A percentile compares a stretch with the other conserved stretches of the same genome.
Conservation (phyloP, 2,113 vertebrate genomes). For the Scomber scombrus region DNA sequence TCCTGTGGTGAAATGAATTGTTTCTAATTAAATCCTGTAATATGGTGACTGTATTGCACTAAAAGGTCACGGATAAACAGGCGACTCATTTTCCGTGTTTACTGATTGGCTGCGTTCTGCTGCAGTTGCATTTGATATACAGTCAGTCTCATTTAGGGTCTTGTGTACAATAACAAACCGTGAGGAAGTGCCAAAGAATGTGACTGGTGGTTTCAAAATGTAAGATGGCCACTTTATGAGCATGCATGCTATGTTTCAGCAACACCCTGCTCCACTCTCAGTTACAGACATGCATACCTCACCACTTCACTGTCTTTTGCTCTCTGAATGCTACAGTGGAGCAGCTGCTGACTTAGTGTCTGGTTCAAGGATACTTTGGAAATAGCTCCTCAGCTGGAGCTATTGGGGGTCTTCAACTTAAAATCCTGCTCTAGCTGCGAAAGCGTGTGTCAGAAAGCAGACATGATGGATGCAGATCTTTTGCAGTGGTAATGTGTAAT, state of each 20-base stretch:
- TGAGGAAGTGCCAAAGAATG: slow-evolving; percentile 22
- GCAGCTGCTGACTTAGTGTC: slow-evolving; percentile 22
- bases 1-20: not conserved
- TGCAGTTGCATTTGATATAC: too few species aligned
- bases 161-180: not conserved
- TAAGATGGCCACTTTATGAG: slow-evolving; percentile 43
- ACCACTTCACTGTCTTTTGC: slow-evolving; percentile 21
- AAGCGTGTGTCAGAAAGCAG: not conserved
- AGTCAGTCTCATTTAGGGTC: not conserved
- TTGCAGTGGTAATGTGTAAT: too few species aligned
- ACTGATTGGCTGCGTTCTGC: not conserved
- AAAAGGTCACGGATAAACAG: not conserved
- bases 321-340: slow-evolving; percentile 2
- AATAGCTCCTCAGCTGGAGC: not conserved
- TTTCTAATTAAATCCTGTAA: not conserved
- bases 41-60: not conserved
- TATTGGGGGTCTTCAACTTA: not conserved
- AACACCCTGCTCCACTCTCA: slow-evolving; percentile 28
- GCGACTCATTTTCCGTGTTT: not conserved
- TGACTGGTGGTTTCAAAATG: not conserved
- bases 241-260: slow-evolving; percentile 46
- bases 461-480: not conserved
- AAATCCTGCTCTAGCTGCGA: not conserved
- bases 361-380: not conserved
- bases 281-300: slow-evolving; percentile 22